A percentile compares a stretch with the other conserved stretches of the same genome.
These are phyloP conservation scores for Babylonia areolata DNA, from an alignment of 1,140 invertebrate species.

Conservation along the genomic window DNA sequence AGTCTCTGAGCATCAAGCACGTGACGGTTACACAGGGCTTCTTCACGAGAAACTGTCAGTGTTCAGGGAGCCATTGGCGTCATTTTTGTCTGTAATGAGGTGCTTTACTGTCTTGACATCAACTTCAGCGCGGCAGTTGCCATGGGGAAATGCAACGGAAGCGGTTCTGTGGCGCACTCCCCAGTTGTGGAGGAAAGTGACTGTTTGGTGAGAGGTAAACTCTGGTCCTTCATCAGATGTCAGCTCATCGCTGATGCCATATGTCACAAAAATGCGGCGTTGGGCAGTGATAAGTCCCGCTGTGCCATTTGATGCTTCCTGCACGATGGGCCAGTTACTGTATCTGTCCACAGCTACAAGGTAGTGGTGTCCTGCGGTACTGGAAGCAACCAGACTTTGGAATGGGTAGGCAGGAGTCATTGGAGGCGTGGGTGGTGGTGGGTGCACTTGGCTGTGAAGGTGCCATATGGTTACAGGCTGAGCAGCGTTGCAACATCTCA, in stretches of 20 bases:
- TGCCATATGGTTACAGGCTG: slow-evolving; percentile 45
- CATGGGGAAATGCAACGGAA: background rate
- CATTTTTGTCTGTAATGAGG: slow-evolving; percentile 48
- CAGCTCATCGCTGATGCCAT: slow-evolving; percentile 53
- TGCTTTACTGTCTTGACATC: slow-evolving; percentile 4
- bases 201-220: background rate
- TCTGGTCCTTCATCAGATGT: too few species aligned
- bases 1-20: slow-evolving; percentile 44
- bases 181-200: background rate
- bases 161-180: background rate
- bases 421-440: slow-evolving; percentile 41
- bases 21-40: slow-evolving; percentile 49
- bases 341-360: slow-evolving; percentile 30
- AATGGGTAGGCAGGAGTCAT: slow-evolving; percentile 48
- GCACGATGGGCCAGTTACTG: slow-evolving; percentile 16
- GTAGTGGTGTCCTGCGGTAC: slow-evolving; percentile 44
- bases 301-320: slow-evolving; percentile 1
- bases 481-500: slow-evolving; percentile 25
- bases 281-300: slow-evolving; percentile 37
- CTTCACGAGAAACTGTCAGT: slow-evolving; percentile 47
- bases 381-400: slow-evolving; percentile 52
- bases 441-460: slow-evolving; percentile 45
- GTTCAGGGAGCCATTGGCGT: slow-evolving; percentile 26
- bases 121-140: background rate
- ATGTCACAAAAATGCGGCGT: slow-evolving; percentile 49